Evolutionary conservation across 2,888 invertebrate genomes (phyloP), one percentile per base, ranked within the genome.

Genomic region (Pristionchus arcanus): DNA sequence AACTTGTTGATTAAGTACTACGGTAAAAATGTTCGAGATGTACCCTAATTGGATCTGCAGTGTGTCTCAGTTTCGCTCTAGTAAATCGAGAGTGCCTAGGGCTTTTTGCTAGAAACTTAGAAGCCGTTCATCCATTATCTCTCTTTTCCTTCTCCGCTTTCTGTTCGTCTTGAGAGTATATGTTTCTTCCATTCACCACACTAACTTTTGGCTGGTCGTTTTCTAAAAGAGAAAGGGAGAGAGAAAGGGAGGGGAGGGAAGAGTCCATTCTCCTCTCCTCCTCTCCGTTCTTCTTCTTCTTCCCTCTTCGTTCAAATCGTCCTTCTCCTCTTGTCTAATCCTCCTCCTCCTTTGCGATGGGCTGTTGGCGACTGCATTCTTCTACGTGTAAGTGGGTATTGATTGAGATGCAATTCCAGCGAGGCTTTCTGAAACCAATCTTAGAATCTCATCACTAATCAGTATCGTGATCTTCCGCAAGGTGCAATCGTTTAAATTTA

Each of bases 171-270:
- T 42, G 77, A 77, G 77, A 49, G 81, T 81, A 42, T 81, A 81
- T 81, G 81, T 81, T 81, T 81, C 49, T 49, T 53, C 49, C n/a
- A n/a, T 28, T n/a, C n/a, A 37, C 37, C 81, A 53, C 81, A 53
- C n/a, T 81, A 49, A 49, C 42, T 49, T 49, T 49, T 49, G 42
- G 71, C 71, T 71, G 81, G 49, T 34, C 81, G 81, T 49, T 81
- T 81, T 25, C 42, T 49, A 49, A 81, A 77, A 81, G 81, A 53
- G 81, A 81, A 81, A 81, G 81, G 81, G 81, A 81, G 81, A 81
- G 81, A 81, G 81, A 81, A 28, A 16, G 81, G 81, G 81, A 37
- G 74, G 81, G 28, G 21, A 53, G 28, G 49, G 81, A 28, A 53
- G 81, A 81, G 81, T 49, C 81, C 81, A 81, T 81, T 81, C 81